These are phyloP conservation scores for Girardinus metallicus DNA, from an alignment of 2,797 vertebrate genomes.

Conservation along the genomic window DNA sequence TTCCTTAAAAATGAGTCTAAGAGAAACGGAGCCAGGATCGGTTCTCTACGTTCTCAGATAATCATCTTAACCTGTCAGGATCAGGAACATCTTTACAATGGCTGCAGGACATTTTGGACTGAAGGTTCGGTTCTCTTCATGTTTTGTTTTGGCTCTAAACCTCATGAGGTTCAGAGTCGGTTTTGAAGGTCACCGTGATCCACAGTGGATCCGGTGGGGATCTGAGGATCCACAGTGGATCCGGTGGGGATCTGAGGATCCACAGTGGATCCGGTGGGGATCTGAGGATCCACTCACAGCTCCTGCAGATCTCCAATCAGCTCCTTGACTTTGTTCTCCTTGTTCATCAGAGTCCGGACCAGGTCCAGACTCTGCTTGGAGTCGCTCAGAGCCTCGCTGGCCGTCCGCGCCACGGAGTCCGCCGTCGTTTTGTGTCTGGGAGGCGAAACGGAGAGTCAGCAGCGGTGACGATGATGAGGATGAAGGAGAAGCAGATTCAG, in stretches of 20 bases:
- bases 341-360: constrained; percentile 52
- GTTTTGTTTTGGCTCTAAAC: background rate
- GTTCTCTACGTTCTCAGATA: too few species aligned
- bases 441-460: constrained; percentile 3
- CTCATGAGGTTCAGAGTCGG: background rate
- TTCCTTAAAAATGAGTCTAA: background rate
- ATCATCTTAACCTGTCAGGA: background rate
- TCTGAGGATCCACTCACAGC: constrained; percentile 47
- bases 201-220: background rate
- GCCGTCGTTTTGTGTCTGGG: constrained; percentile 83
- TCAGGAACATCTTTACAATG: background rate
- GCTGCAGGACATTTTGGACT: background rate
- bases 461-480: background rate
- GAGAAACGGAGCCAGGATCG: background rate
- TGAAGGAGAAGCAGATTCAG: background rate
- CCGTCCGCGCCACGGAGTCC: constrained; percentile 63
- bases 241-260: background rate
- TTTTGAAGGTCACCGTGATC: too few species aligned
- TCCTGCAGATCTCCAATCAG: constrained; percentile 58
- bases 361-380: constrained; percentile 76
- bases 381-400: constrained; percentile 66
- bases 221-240: background rate
- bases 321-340: constrained; percentile 77
- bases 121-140: background rate
- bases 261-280: background rate